Evolutionary conservation across 2,888 invertebrate genomes (phyloP).

Genomic region (Lepidochitona cinerea): DNA sequence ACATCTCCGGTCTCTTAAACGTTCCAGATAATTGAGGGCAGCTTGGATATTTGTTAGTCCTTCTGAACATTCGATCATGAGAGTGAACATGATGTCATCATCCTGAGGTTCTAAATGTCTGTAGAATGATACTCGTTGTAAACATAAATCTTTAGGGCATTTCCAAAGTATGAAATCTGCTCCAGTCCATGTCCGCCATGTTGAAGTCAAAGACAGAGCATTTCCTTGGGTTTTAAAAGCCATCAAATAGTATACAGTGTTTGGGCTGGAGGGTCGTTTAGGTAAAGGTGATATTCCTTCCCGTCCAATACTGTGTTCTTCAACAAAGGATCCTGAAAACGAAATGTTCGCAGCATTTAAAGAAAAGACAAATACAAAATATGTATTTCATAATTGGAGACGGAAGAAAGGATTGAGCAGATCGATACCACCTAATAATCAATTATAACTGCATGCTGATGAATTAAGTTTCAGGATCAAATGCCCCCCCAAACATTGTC

Average conservation of each 20-base stretch:
- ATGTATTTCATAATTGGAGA: too few relatives aligned
- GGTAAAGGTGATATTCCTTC: constrained; percentile 48
- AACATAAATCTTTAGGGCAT: constrained; percentile 51
- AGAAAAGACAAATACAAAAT: background rate
- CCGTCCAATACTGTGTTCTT: constrained; percentile 42
- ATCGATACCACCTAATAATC: too few relatives aligned
- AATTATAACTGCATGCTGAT: background rate
- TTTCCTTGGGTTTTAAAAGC: constrained; percentile 55
- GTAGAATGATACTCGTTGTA: constrained; percentile 58
- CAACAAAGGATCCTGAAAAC: constrained; percentile 44
- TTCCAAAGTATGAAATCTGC: constrained; percentile 58
- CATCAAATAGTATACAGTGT: constrained; percentile 56
- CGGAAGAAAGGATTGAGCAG: too few relatives aligned
- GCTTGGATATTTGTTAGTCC: constrained; percentile 48
- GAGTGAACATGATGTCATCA: constrained; percentile 49
- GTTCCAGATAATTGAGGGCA: constrained; percentile 52
- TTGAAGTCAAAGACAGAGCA: constrained; percentile 45
- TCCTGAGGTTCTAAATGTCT: constrained; percentile 40
- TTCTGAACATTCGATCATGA: constrained; percentile 56
- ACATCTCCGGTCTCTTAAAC: constrained; percentile 52
- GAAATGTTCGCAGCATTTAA: background rate
- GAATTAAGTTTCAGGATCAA: background rate
- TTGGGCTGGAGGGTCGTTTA: constrained; percentile 54
- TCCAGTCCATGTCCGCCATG: constrained; percentile 62
- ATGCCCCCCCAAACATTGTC: too few relatives aligned